Percentiles rank a stretch among this genome's conserved stretches.
Evolutionary conservation across 2,113 vertebrate species (phyloP).

Genomic region (Myrmecobius fasciatus): DNA sequence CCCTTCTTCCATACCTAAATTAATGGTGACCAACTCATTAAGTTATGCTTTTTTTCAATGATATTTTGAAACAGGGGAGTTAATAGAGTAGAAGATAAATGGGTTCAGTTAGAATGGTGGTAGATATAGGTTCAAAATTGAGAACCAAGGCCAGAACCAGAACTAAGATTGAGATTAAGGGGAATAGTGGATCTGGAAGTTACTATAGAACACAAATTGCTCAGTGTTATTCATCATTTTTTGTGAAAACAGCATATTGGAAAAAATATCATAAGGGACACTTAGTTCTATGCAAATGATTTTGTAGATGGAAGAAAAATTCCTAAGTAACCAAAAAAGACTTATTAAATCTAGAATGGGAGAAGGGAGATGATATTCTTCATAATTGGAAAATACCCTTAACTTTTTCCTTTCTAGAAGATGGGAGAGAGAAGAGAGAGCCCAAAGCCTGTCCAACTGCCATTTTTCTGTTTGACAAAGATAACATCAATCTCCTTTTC

Average conservation of each 20-base stretch:
- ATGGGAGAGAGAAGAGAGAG: not conserved
- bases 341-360: not conserved
- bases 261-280: not conserved
- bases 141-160: not conserved
- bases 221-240: not conserved
- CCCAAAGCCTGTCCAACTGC: not conserved
- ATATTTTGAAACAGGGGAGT: not conserved
- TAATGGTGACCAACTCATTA: not conserved
- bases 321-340: not conserved
- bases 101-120: not conserved
- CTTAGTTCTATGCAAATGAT: not conserved
- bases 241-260: not conserved
- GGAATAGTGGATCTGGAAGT: not conserved
- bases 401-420: not conserved
- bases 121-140: not conserved
- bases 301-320: not conserved
- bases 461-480: not conserved
- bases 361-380: not conserved
- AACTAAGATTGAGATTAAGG: not conserved
- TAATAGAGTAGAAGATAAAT: not conserved
- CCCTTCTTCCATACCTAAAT: not conserved
- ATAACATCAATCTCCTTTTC: not conserved
- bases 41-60: not conserved
- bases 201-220: not conserved
- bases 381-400: not conserved